phyloP scores from a whole-genome alignment of 2,888 invertebrate species.

The Troides aeacus region DNA sequence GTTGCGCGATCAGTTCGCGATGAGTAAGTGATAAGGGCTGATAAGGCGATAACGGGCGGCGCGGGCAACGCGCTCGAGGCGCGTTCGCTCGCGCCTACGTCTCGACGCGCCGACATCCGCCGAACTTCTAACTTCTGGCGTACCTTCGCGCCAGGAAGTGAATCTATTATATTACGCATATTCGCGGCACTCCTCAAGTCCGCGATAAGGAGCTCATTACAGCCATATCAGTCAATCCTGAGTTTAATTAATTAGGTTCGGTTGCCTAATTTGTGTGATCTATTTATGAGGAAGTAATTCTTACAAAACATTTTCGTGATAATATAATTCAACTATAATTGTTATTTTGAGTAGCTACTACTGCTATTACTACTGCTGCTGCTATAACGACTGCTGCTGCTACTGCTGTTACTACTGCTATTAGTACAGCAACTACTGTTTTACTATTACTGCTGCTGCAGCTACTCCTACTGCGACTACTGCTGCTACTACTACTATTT shows the following conservation, averaged over 20 bases:
- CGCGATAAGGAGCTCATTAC: slow-evolving; percentile 23
- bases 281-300: slow-evolving; percentile 21
- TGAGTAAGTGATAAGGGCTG: slow-evolving; percentile 70
- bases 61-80: slow-evolving; percentile 44
- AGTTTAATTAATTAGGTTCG: slow-evolving; percentile 22
- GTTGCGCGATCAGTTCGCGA: slow-evolving; percentile 67
- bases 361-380: no score
- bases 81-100: slow-evolving; percentile 53
- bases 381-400: no score
- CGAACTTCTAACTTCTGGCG: slow-evolving; percentile 47
- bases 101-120: slow-evolving; percentile 63
- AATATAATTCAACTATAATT: no score
- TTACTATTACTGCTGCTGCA: no score
- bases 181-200: slow-evolving; percentile 18
- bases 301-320: slow-evolving; percentile 14
- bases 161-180: slow-evolving; percentile 19
- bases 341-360: no score
- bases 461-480: no score
- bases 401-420: no score
- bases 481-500: no score
- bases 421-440: no score
- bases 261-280: slow-evolving; percentile 24
- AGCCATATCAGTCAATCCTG: slow-evolving; percentile 18
- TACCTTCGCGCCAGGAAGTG: slow-evolving; percentile 25
- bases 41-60: slow-evolving; percentile 63